Evolutionary conservation across 2,113 vertebrate species (phyloP).

Genomic region (Melanocharis versteri): DNA sequence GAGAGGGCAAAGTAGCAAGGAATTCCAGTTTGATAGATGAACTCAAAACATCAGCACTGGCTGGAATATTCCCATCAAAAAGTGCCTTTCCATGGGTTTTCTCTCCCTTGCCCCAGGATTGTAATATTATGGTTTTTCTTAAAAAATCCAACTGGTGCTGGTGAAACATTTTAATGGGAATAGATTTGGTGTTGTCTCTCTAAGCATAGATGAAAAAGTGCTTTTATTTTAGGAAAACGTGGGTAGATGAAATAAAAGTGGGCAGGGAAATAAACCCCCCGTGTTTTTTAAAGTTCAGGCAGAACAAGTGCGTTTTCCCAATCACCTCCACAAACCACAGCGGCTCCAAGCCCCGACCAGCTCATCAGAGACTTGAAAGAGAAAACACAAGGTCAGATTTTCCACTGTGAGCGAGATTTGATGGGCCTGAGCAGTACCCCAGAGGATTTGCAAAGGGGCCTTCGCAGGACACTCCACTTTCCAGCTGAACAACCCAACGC

Average conservation of each 20-base stretch:
- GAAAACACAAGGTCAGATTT: background rate
- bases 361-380: background rate
- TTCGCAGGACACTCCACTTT: background rate
- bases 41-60: background rate
- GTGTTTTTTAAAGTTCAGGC: background rate
- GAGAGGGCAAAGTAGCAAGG: accelerated
- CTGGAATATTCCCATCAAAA: background rate
- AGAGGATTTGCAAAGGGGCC: background rate
- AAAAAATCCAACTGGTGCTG: background rate
- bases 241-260: background rate
- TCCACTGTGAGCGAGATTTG: background rate
- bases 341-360: background rate
- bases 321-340: background rate
- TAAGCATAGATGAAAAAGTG: background rate
- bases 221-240: background rate
- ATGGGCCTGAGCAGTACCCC: background rate
- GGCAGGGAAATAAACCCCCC: background rate
- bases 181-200: background rate
- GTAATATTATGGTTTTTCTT: background rate
- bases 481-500: background rate
- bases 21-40: background rate
- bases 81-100: background rate
- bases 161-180: background rate
- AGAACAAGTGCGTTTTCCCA: background rate
- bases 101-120: background rate